These are phyloP conservation scores for Ammodytes marinus DNA, from an alignment of 2,113 vertebrate species.

Conservation along the genomic window DNA sequence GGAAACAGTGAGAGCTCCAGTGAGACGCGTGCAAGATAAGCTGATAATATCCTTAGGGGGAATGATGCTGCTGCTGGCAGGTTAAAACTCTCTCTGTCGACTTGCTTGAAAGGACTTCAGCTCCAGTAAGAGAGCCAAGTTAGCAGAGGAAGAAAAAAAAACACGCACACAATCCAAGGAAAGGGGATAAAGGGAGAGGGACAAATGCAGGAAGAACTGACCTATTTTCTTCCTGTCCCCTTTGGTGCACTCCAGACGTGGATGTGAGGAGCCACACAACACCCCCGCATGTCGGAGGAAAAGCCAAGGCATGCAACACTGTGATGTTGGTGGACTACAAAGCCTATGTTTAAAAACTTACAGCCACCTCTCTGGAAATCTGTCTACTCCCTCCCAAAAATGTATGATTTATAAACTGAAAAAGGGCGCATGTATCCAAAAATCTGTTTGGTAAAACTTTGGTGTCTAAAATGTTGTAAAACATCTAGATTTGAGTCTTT, in stretches of 20 bases:
- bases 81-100: slow-evolving; percentile 49
- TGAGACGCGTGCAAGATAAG: slow-evolving; percentile 30
- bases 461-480: no score
- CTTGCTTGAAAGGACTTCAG: slow-evolving; percentile 62
- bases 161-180: slow-evolving; percentile 65
- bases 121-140: slow-evolving; percentile 30
- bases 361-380: background rate
- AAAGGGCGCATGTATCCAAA: no score
- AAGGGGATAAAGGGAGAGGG: slow-evolving; percentile 41
- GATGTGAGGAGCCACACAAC: slow-evolving; percentile 24
- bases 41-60: slow-evolving; percentile 43
- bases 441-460: no score
- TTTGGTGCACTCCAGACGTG: slow-evolving; percentile 38
- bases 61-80: slow-evolving; percentile 24
- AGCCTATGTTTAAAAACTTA: background rate
- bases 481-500: no score
- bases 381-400: background rate
- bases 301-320: background rate
- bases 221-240: slow-evolving; percentile 33
- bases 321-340: background rate
- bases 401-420: no score
- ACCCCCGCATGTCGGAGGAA: slow-evolving; percentile 18
- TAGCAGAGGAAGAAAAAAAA: slow-evolving; percentile 13
- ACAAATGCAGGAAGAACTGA: slow-evolving; percentile 66
- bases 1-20: slow-evolving; percentile 35